phyloP scores from a whole-genome alignment of 1,140 invertebrate species.

The Drosophila novamexicana region DNA sequence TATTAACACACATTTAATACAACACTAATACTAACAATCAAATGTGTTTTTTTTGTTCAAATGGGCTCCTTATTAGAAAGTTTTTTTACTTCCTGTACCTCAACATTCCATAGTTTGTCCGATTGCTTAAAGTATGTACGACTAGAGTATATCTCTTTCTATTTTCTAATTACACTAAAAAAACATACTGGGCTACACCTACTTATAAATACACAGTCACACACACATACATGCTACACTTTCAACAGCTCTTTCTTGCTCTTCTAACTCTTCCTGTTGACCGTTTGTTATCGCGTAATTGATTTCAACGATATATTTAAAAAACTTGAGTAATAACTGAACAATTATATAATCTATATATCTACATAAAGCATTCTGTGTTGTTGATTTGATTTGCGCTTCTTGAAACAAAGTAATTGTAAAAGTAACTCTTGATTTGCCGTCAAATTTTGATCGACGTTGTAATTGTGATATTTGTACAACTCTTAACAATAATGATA shows the following conservation, averaged over 20 bases:
- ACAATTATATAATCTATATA: slow-evolving; percentile 24
- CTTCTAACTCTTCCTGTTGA: slow-evolving; percentile 79
- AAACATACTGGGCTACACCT: not conserved
- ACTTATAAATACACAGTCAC: slow-evolving; percentile 8
- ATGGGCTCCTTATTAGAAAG: not conserved
- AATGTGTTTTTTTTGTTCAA: not conserved
- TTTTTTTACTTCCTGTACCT: too few species aligned
- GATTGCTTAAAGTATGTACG: not conserved
- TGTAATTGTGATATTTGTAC: slow-evolving; percentile 64
- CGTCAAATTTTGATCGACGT: slow-evolving; percentile 59
- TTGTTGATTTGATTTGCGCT: slow-evolving; percentile 73
- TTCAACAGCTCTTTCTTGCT: slow-evolving; percentile 52
- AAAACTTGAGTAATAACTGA: slow-evolving; percentile 12
- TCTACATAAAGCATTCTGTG: slow-evolving; percentile 56
- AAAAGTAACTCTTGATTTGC: slow-evolving; percentile 66
- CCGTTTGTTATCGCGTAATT: slow-evolving; percentile 72
- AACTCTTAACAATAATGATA: slow-evolving; percentile 33
- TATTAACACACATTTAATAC: too few species aligned
- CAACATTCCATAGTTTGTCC: not conserved
- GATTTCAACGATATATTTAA: slow-evolving; percentile 26
- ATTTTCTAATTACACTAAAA: too few species aligned
- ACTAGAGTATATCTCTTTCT: not conserved
- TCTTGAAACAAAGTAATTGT: slow-evolving; percentile 47
- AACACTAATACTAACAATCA: slow-evolving; percentile 7
- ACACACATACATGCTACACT: slow-evolving; percentile 26